Percentiles rank a stretch among this genome's conserved stretches.
Evolutionary conservation across 2,888 invertebrate species (phyloP).

Genomic region (Harmothoe impar): DNA sequence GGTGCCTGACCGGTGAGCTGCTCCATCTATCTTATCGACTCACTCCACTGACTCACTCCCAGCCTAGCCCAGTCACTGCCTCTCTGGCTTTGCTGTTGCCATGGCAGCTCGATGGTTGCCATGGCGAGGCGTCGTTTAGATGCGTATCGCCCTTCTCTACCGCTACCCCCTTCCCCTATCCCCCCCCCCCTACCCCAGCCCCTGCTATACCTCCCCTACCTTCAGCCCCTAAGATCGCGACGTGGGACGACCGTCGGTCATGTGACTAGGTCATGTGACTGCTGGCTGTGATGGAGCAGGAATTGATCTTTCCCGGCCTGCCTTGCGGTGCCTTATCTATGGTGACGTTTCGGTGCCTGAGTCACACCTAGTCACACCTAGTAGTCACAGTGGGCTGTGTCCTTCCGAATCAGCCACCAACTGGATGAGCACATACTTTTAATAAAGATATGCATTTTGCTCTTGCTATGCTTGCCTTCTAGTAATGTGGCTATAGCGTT

Average conservation of each 20-base stretch:
- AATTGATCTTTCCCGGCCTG: conserved; percentile 17
- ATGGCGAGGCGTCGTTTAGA: conserved; percentile 45
- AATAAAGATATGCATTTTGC: too few relatives aligned
- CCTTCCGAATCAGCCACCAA: too few relatives aligned
- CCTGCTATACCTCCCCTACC: too few relatives aligned
- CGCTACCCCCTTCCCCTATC: not conserved
- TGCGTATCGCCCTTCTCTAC: not conserved
- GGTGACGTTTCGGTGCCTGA: not conserved
- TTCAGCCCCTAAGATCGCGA: not conserved
- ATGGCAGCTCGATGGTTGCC: conserved; percentile 39
- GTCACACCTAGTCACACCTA: not conserved
- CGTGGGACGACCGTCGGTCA: not conserved
- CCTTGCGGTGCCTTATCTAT: conserved; percentile 5
- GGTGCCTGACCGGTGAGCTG: conserved; percentile 18
- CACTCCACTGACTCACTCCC: conserved; percentile 37
- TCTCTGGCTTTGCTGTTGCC: not conserved
- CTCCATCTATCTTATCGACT: conserved; percentile 42
- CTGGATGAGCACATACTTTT: too few relatives aligned
- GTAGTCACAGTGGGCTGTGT: not conserved
- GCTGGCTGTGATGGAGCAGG: not conserved
- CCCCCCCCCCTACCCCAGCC: not conserved
- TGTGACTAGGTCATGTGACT: conserved; percentile 12
- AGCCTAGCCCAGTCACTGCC: not conserved
- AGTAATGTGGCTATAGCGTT: too few relatives aligned
- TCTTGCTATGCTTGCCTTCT: too few relatives aligned